These are phyloP conservation scores for Pyrochroa serraticornis DNA, from an alignment of 2,888 invertebrate genomes.

Conservation along the genomic window DNA sequence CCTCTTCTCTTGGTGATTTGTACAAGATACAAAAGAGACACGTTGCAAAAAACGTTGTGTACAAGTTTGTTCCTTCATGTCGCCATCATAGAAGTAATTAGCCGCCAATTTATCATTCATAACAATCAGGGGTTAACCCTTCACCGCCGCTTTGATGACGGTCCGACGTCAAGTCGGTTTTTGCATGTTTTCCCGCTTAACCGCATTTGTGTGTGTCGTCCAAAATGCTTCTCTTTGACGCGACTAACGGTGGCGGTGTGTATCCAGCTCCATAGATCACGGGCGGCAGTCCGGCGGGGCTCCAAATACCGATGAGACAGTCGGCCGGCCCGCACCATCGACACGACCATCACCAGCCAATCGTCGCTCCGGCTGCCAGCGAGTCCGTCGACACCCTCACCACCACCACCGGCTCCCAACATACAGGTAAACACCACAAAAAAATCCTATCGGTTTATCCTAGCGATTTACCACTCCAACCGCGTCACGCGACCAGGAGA, in stretches of 20 bases:
- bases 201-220: neutral
- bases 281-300: conserved; percentile 45
- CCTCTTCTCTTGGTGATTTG: too few species aligned
- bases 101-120: too few species aligned
- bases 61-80: too few species aligned
- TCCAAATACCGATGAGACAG: conserved; percentile 53
- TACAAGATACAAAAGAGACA: too few species aligned
- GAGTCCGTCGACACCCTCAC: conserved; percentile 53
- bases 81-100: too few species aligned
- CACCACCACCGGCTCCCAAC: conserved; percentile 53
- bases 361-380: conserved; percentile 46
- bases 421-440: conserved; percentile 48
- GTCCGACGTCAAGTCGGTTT: neutral
- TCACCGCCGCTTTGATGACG: neutral
- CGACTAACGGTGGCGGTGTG: conserved; percentile 39
- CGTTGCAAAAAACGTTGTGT: too few species aligned
- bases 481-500: too few species aligned
- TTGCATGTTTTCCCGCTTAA: neutral
- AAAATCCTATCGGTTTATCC: conserved; percentile 9
- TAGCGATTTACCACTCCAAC: conserved; percentile 14
- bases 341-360: conserved; percentile 44
- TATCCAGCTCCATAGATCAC: conserved; percentile 45
- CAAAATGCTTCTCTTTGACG: neutral
- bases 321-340: conserved; percentile 47
- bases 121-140: too few species aligned